Conservation (phyloP, 1,140 invertebrate genomes). For the Epicauta chinensis region DNA sequence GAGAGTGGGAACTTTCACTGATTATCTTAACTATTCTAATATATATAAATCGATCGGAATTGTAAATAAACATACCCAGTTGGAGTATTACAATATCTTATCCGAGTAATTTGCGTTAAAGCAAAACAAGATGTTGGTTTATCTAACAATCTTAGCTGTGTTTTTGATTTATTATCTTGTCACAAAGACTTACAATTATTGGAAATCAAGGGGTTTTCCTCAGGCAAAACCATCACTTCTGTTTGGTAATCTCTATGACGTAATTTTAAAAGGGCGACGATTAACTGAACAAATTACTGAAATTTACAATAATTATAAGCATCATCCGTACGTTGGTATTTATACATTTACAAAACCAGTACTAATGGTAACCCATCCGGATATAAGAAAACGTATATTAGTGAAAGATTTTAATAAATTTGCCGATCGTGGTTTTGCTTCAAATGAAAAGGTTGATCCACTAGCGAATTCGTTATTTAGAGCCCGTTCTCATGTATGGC, state of each 20-base stretch:
- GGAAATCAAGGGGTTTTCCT: neutral
- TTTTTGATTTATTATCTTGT: neutral
- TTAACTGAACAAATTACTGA: constrained; percentile 6
- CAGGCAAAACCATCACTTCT: neutral
- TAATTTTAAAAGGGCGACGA: neutral
- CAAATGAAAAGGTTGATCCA: constrained; percentile 46
- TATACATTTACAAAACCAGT: constrained; percentile 41
- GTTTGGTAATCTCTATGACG: constrained; percentile 1
- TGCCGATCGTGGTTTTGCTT: constrained; percentile 44
- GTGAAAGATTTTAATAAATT: constrained; percentile 49
- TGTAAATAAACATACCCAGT: too few relatives aligned
- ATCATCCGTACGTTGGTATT: constrained; percentile 38
- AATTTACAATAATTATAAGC: constrained; percentile 31
- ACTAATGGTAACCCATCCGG: constrained; percentile 37
- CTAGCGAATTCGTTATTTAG: constrained; percentile 35
- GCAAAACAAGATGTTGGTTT: too few relatives aligned
- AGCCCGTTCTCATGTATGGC: constrained; percentile 42
- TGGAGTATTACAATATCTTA: too few relatives aligned
- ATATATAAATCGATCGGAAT: too few relatives aligned
- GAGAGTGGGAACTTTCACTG: too few relatives aligned
- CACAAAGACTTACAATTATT: neutral
- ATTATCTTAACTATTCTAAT: too few relatives aligned
- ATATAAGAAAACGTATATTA: constrained; percentile 45
- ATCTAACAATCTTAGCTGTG: too few relatives aligned
- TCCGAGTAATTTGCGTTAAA: too few relatives aligned